Conservation (phyloP, 2,113 vertebrate species). For the Epinephelus moara region DNA sequence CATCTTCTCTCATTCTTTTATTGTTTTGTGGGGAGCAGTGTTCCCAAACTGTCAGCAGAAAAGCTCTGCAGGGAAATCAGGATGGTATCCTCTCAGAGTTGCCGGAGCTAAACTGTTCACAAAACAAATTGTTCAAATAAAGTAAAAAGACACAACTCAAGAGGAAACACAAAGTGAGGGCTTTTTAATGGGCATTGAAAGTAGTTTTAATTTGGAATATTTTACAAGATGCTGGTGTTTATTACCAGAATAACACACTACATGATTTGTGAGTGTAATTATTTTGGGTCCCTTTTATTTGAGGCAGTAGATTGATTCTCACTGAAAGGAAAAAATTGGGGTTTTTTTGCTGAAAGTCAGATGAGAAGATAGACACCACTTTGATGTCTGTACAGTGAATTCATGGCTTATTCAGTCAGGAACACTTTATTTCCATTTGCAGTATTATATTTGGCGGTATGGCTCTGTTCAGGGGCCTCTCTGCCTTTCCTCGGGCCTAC, state of each 20-base stretch:
- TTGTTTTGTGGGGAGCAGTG: conserved; percentile 14
- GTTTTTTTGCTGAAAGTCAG: background rate
- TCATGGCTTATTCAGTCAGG: too few species aligned
- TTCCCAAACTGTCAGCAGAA: conserved; percentile 41
- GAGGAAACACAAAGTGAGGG: background rate
- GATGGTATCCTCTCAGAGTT: background rate
- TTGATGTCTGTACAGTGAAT: too few species aligned
- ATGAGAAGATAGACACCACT: too few species aligned
- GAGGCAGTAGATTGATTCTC: background rate
- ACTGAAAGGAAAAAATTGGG: background rate
- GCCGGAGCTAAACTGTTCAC: conserved; percentile 13
- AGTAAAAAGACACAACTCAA: background rate
- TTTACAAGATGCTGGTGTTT: background rate
- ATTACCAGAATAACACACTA: conserved; percentile 2
- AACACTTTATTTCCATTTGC: too few species aligned
- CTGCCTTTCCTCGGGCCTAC: too few species aligned
- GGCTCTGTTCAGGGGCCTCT: too few species aligned
- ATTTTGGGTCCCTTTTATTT: conserved; percentile 31
- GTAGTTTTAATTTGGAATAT: conserved; percentile 19
- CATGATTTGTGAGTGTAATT: background rate
- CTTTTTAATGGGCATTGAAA: conserved; percentile 7
- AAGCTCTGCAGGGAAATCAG: conserved; percentile 26
- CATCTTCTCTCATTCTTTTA: conserved; percentile 1
- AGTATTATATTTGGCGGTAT: too few species aligned
- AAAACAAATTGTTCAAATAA: background rate